These are phyloP conservation scores for Odontamblyopus lacepedii DNA, from an alignment of 2,797 vertebrate genomes.

Conservation along the genomic window DNA sequence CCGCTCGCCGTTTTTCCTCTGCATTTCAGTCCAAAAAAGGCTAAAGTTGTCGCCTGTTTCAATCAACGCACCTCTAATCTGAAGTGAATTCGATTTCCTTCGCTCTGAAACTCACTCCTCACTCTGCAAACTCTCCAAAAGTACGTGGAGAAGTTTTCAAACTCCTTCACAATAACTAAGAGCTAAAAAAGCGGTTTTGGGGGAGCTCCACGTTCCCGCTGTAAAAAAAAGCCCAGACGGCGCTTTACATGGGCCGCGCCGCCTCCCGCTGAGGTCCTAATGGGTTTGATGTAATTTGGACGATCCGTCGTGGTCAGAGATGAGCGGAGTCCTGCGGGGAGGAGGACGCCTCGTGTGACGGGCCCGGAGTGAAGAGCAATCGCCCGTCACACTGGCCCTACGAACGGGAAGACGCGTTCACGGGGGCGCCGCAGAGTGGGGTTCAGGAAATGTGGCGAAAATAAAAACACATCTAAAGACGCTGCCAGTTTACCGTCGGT, in stretches of 20 bases:
- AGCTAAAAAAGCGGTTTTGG: background rate
- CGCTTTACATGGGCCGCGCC: background rate
- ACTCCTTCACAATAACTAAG: background rate
- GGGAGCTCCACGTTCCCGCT: background rate
- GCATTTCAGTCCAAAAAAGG: too few relatives aligned
- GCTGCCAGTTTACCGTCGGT: too few relatives aligned
- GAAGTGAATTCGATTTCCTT: too few relatives aligned
- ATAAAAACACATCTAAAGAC: background rate
- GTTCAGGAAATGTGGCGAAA: too few relatives aligned
- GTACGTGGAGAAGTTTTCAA: background rate
- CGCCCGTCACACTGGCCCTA: background rate
- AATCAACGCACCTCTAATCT: too few relatives aligned
- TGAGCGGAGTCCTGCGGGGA: background rate
- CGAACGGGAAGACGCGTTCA: background rate
- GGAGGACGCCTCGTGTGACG: background rate
- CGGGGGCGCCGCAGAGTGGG: too few relatives aligned
- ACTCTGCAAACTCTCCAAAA: too few relatives aligned
- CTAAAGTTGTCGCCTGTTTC: too few relatives aligned
- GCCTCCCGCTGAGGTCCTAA: background rate
- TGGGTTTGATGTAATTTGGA: background rate
- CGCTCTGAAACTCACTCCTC: too few relatives aligned
- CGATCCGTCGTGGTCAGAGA: background rate
- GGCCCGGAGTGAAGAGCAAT: background rate
- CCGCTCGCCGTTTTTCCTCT: too few relatives aligned
- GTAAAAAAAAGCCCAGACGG: background rate